A percentile compares a stretch with the other conserved stretches of the same genome.
phyloP scores from a whole-genome alignment of 2,113 vertebrate genomes.

The Gambusia holbrooki region DNA sequence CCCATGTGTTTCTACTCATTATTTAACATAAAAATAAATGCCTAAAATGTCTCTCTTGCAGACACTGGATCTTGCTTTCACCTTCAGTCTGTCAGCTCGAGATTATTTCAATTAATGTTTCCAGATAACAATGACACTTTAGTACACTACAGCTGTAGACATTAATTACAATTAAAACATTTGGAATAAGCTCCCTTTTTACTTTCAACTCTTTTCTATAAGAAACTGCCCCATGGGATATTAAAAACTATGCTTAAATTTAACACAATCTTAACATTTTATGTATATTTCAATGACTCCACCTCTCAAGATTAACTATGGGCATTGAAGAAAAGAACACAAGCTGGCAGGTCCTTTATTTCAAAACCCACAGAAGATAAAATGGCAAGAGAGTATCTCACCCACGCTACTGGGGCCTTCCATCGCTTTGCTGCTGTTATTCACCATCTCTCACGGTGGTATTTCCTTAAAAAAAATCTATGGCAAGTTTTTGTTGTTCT shows the following conservation, averaged over 20 bases:
- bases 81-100: not conserved
- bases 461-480: constrained; percentile 80
- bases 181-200: not conserved
- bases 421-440: constrained; percentile 60
- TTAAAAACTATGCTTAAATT: not conserved
- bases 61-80: not conserved
- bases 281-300: constrained; percentile 41
- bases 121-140: too few species aligned
- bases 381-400: constrained; percentile 63
- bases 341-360: constrained; percentile 65
- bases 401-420: constrained; percentile 72
- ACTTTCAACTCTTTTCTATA: not conserved
- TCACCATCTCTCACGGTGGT: constrained; percentile 67
- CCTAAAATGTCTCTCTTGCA: not conserved
- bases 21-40: not conserved
- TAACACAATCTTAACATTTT: constrained; percentile 20
- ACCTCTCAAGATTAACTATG: constrained; percentile 47
- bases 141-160: too few species aligned
- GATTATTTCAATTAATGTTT: not conserved
- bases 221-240: not conserved
- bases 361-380: constrained; percentile 68
- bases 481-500: constrained; percentile 73
- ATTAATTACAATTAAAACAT: too few species aligned
- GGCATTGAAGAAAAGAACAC: constrained; percentile 47
- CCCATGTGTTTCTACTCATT: not conserved